Evolutionary conservation across 2,113 vertebrate species (phyloP).

Genomic region (Polypterus bichir): DNA sequence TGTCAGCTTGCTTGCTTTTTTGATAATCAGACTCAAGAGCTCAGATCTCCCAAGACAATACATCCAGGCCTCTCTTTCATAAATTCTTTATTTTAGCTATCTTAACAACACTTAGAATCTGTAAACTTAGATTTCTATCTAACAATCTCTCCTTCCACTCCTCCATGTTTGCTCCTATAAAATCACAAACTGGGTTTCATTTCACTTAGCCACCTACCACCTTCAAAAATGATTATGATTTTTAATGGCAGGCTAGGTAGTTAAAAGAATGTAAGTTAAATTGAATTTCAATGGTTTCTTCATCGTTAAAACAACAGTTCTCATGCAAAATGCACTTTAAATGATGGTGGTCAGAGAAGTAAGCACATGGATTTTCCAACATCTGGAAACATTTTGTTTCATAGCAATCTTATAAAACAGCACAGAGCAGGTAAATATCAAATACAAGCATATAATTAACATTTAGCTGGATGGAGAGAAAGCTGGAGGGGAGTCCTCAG

Average conservation of each 20-base stretch:
- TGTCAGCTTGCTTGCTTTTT: no score
- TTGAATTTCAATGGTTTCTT: constrained; percentile 26
- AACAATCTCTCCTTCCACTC: neutral
- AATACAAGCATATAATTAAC: constrained; percentile 35
- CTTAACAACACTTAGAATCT: neutral
- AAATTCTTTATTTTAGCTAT: no score
- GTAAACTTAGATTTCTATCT: neutral
- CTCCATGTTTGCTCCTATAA: constrained; percentile 5
- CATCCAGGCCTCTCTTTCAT: no score
- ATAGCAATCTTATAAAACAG: constrained; percentile 47
- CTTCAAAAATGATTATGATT: no score
- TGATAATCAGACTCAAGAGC: no score
- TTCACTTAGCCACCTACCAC: neutral
- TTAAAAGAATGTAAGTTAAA: constrained; percentile 21
- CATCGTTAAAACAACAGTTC: constrained; percentile 21
- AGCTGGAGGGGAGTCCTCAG: no score
- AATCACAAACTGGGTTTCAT: constrained; percentile 6
- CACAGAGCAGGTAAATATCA: constrained; percentile 38
- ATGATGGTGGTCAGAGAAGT: constrained; percentile 9
- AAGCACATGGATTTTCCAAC: constrained; percentile 36
- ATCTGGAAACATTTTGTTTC: constrained; percentile 57
- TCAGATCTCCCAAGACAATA: no score
- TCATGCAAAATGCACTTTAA: constrained; percentile 14
- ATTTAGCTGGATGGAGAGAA: constrained; percentile 13
- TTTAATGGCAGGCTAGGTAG: no score